phyloP scores from a whole-genome alignment of 2,797 vertebrate genomes.

The Cuniculus paca region DNA sequence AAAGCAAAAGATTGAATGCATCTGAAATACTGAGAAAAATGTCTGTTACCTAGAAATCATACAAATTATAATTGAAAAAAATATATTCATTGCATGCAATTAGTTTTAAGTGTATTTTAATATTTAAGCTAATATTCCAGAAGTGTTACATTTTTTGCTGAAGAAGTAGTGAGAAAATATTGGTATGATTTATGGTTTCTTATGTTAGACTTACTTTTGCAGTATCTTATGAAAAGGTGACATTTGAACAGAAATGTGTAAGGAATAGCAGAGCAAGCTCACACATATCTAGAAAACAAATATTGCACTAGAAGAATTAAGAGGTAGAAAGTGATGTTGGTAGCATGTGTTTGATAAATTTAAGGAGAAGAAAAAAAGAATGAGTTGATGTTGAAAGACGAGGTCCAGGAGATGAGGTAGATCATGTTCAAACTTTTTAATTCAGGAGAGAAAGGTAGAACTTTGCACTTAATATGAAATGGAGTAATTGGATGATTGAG shows the following conservation, averaged over 20 bases:
- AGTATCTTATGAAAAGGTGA: neutral
- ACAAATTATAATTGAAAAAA: neutral
- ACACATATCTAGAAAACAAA: neutral
- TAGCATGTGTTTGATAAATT: neutral
- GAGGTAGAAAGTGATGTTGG: neutral
- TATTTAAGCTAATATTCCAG: neutral
- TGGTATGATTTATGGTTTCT: neutral
- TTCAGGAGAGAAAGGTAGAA: neutral
- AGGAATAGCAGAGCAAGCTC: neutral
- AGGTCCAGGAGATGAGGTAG: neutral
- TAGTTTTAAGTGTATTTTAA: neutral
- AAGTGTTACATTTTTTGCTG: neutral
- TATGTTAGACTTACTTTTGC: conserved; percentile 36
- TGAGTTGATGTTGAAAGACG: neutral
- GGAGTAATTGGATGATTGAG: neutral
- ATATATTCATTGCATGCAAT: neutral
- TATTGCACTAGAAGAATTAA: neutral
- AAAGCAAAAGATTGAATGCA: neutral
- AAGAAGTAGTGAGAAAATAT: neutral
- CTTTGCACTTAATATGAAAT: neutral
- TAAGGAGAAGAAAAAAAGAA: neutral
- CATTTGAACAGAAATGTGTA: conserved; percentile 4
- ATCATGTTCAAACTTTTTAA: neutral
- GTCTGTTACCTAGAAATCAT: neutral
- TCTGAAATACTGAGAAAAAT: neutral